Conservation (phyloP, 1,140 invertebrate genomes). For the Panagrolaimus sp. region DNA sequence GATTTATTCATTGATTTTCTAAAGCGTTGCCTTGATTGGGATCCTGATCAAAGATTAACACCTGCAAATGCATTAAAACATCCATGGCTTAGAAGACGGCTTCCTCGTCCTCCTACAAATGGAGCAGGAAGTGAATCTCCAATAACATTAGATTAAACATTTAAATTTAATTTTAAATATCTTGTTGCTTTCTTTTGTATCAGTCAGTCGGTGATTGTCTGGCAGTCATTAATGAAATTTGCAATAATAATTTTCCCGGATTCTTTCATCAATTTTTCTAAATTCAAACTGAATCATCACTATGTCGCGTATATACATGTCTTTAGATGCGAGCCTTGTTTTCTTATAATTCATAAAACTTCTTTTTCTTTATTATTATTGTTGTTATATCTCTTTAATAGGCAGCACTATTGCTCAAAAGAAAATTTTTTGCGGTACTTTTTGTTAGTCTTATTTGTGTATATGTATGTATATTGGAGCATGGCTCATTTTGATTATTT, state of each 20-base stretch:
- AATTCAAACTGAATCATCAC: no score
- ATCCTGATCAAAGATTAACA: slow-evolving; percentile 83
- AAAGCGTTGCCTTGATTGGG: slow-evolving; percentile 86
- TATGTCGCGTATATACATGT: no score
- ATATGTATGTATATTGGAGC: no score
- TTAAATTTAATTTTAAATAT: slow-evolving; percentile 3
- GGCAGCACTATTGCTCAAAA: no score
- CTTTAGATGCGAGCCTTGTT: no score
- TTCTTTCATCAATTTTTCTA: no score
- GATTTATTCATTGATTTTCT: slow-evolving; percentile 93
- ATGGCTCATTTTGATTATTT: no score
- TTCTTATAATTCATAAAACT: no score
- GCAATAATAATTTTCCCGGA: neutral
- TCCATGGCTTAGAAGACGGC: slow-evolving; percentile 82
- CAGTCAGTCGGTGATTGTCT: neutral
- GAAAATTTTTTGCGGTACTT: no score
- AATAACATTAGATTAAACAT: slow-evolving; percentile 2
- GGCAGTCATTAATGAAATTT: slow-evolving; percentile 8
- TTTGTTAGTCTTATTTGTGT: no score
- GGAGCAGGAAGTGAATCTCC: neutral
- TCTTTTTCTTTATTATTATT: no score
- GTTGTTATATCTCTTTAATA: no score
- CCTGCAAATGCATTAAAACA: slow-evolving; percentile 83
- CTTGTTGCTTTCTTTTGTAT: neutral
- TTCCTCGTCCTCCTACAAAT: slow-evolving; percentile 69